These are phyloP conservation scores for Nezara viridula DNA, from an alignment of 2,888 invertebrate genomes.

Conservation along the genomic window DNA sequence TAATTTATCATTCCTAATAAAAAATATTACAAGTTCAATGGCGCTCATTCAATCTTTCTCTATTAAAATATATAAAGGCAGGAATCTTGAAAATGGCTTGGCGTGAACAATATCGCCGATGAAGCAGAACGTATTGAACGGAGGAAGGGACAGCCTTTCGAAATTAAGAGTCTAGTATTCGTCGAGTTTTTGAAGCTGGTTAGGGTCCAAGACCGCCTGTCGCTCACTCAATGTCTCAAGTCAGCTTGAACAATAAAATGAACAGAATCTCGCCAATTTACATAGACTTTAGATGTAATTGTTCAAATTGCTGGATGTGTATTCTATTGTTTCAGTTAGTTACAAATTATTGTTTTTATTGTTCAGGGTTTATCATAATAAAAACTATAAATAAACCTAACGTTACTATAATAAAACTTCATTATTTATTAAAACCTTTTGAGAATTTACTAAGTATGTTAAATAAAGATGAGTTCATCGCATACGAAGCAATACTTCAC, in stretches of 20 bases:
- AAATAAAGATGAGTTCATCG: no score
- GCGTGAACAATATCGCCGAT: constrained; percentile 30
- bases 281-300: background rate
- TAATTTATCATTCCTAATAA: background rate
- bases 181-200: background rate
- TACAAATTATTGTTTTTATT: no score
- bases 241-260: background rate
- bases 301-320: background rate
- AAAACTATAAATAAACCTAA: no score
- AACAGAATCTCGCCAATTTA: background rate
- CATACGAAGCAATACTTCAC: no score
- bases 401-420: no score
- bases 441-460: no score
- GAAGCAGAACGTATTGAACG: constrained; percentile 33
- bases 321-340: no score
- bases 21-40: background rate
- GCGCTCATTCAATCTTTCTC: background rate
- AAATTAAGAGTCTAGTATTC: constrained; percentile 10
- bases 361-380: no score
- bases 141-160: background rate
- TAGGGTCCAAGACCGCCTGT: background rate
- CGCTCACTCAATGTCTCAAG: background rate
- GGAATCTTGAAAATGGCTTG: background rate
- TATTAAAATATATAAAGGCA: background rate
- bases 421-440: no score